Conservation (phyloP, 2,113 vertebrate genomes). For the Ramphastos sulfuratus region DNA sequence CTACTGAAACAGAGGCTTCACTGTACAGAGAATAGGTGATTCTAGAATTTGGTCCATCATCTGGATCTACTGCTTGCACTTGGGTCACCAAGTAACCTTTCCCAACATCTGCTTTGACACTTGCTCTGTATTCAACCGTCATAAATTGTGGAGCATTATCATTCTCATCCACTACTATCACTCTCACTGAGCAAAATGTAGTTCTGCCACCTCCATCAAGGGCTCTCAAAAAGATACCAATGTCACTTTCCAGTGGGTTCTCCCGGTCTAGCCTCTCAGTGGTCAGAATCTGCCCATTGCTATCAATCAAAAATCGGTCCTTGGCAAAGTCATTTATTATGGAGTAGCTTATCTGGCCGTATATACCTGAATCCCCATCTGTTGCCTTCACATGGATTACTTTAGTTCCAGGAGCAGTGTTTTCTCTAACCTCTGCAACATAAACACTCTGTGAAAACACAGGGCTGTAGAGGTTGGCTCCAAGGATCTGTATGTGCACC, state of each 20-base stretch:
- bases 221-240: slow-evolving; percentile 85
- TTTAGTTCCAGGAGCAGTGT: slow-evolving; percentile 84
- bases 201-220: slow-evolving; percentile 88
- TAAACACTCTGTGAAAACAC: slow-evolving; percentile 88
- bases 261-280: slow-evolving; percentile 91
- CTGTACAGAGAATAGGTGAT: slow-evolving; percentile 94
- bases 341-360: slow-evolving; percentile 85
- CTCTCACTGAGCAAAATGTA: slow-evolving; percentile 86
- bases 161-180: slow-evolving; percentile 92
- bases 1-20: slow-evolving; percentile 87
- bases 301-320: slow-evolving; percentile 88
- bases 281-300: slow-evolving; percentile 87
- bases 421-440: slow-evolving; percentile 91
- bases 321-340: slow-evolving; percentile 92
- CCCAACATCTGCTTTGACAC: slow-evolving; percentile 88
- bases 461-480: slow-evolving; percentile 90
- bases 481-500: slow-evolving; percentile 88
- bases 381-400: slow-evolving; percentile 88
- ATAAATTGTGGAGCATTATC: slow-evolving; percentile 90
- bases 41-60: slow-evolving; percentile 89
- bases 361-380: slow-evolving; percentile 88
- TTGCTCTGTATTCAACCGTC: slow-evolving; percentile 88
- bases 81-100: slow-evolving; percentile 90
- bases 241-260: slow-evolving; percentile 81
- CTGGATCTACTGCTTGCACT: slow-evolving; percentile 90